A percentile compares a stretch with the other conserved stretches of the same genome.
phyloP scores from a whole-genome alignment of 2,888 invertebrate species.

The Zeuzera pyrina region DNA sequence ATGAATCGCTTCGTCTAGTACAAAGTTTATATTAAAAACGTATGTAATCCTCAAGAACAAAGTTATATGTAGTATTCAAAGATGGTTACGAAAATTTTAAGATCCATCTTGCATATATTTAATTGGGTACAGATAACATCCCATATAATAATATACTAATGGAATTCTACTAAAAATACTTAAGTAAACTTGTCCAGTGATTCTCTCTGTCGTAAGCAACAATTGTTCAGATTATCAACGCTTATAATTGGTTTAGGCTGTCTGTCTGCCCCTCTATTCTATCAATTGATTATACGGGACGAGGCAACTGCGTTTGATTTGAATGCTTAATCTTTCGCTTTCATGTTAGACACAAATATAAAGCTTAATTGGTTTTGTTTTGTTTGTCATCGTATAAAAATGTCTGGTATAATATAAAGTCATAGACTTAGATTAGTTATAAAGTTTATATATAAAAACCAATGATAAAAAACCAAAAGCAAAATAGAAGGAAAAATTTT shows the following conservation, averaged over 20 bases:
- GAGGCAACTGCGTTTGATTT: conserved; percentile 38
- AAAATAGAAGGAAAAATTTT: too few relatives aligned
- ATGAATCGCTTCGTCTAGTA: too few relatives aligned
- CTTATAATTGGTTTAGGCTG: conserved; percentile 59
- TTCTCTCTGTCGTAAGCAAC: conserved; percentile 25
- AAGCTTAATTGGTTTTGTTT: conserved; percentile 1
- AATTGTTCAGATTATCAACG: conserved; percentile 52
- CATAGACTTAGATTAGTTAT: too few relatives aligned
- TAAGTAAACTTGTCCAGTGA: conserved; percentile 18
- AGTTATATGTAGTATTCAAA: too few relatives aligned
- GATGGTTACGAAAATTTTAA: too few relatives aligned
- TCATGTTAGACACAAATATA: background rate
- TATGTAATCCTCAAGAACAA: too few relatives aligned
- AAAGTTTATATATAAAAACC: too few relatives aligned
- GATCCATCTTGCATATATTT: too few relatives aligned
- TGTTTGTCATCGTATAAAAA: background rate
- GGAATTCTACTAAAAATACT: conserved; percentile 38
- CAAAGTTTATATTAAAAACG: too few relatives aligned
- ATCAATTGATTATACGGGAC: conserved; percentile 12
- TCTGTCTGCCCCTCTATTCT: conserved; percentile 31
- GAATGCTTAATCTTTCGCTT: conserved; percentile 31
- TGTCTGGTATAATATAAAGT: background rate
- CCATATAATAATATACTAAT: conserved; percentile 12
- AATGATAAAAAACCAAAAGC: too few relatives aligned
- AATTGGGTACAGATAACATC: conserved; percentile 5